phyloP scores from a whole-genome alignment of 1,140 invertebrate genomes.

The Cyrtorhinus lividipennis region DNA sequence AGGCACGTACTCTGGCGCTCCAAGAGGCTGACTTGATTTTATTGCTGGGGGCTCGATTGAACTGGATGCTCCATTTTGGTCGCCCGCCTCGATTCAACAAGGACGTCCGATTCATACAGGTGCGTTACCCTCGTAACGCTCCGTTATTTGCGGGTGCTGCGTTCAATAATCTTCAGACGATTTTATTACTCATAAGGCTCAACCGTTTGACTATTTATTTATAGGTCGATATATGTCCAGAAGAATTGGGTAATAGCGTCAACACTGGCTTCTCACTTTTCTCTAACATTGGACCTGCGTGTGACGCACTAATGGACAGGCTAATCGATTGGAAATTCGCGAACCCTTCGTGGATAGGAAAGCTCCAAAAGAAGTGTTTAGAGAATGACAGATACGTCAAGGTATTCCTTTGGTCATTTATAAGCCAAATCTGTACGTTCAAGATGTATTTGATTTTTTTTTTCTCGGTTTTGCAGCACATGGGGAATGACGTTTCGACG shows the following conservation, averaged over 20 bases:
- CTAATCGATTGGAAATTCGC: constrained; percentile 32
- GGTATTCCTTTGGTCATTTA: constrained; percentile 26
- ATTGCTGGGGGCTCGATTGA: constrained; percentile 77
- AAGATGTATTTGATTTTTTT: constrained; percentile 3
- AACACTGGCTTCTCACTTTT: constrained; percentile 54
- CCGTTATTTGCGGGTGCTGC: too few relatives aligned
- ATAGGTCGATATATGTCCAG: constrained; percentile 73
- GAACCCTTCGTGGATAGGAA: constrained; percentile 42
- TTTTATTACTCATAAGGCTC: background rate
- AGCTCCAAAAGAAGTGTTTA: constrained; percentile 37
- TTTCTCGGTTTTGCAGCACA: constrained; percentile 36
- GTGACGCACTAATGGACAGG: constrained; percentile 38
- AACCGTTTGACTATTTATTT: constrained; percentile 13
- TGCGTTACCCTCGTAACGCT: too few relatives aligned
- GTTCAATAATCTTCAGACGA: too few relatives aligned
- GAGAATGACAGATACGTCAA: constrained; percentile 39
- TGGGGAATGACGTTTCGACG: constrained; percentile 44
- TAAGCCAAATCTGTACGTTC: background rate
- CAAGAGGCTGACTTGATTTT: constrained; percentile 78
- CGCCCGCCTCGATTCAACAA: constrained; percentile 64
- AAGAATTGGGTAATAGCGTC: constrained; percentile 85
- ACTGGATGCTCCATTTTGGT: constrained; percentile 97
- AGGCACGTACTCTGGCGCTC: constrained; percentile 72
- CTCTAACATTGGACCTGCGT: constrained; percentile 60
- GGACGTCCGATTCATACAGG: constrained; percentile 82